phyloP scores from a whole-genome alignment of 2,888 invertebrate species.

The Trichopria drosophilae region DNA sequence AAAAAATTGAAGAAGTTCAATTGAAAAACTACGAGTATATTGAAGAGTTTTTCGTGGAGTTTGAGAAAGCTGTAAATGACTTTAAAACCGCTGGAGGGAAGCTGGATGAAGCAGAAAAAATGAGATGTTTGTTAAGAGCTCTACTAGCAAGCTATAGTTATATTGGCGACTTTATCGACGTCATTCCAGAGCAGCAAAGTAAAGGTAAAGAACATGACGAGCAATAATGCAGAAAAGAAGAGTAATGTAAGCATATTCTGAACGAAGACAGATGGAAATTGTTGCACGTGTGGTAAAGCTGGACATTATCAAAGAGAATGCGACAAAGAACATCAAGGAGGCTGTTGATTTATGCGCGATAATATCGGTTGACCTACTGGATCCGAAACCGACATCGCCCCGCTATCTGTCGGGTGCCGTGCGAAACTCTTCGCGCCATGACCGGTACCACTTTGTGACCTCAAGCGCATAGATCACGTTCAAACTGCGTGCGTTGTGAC shows the following conservation, averaged over 20 bases:
- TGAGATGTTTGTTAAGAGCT: constrained; percentile 12
- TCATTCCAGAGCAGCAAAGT: constrained; percentile 26
- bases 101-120: constrained; percentile 20
- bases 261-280: neutral
- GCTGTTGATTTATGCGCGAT: no score
- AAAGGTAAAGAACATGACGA: constrained; percentile 16
- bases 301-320: constrained; percentile 5
- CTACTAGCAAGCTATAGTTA: constrained; percentile 10
- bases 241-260: constrained; percentile 7
- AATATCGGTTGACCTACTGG: no score
- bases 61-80: constrained; percentile 21
- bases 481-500: no score
- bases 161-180: constrained; percentile 23
- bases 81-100: constrained; percentile 22
- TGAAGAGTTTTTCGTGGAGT: constrained; percentile 25
- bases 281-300: constrained; percentile 3
- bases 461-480: no score
- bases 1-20: no score
- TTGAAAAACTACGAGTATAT: constrained; percentile 9
- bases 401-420: no score
- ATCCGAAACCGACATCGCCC: no score
- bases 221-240: constrained; percentile 12
- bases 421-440: no score
- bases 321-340: no score
- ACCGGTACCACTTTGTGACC: no score